phyloP scores from a whole-genome alignment of 53 echinoderm and acorn worm genomes.

The Glandiceps talaboti region DNA sequence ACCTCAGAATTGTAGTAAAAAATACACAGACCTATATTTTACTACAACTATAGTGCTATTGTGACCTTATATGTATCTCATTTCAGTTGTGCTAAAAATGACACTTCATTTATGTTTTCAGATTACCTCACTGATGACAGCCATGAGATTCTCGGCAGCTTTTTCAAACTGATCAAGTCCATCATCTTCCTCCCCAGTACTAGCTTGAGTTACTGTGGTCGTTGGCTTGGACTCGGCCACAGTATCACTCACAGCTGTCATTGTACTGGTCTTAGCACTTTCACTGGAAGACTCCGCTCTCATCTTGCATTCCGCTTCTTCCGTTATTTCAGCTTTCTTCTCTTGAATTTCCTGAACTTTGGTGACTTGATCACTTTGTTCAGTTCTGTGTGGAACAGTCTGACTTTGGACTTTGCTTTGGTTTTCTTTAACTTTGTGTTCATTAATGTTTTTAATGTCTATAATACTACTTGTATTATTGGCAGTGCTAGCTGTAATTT shows the following conservation, averaged over 20 bases:
- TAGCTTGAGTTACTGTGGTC: background rate
- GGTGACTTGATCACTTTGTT: background rate
- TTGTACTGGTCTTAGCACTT: background rate
- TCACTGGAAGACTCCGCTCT: background rate
- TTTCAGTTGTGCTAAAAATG: too few species aligned
- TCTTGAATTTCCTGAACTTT: background rate
- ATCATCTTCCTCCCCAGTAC: conserved; percentile 25
- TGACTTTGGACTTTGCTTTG: background rate
- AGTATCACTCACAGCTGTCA: background rate
- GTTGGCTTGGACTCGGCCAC: background rate
- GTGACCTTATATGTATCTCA: too few species aligned
- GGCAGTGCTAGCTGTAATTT: background rate
- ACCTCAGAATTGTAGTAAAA: too few species aligned
- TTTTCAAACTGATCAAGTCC: conserved; percentile 77
- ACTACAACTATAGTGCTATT: too few species aligned
- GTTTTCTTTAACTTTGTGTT: background rate
- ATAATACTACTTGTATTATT: background rate
- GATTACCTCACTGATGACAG: conserved; percentile 63
- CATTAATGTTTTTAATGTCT: background rate
- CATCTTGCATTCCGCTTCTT: background rate
- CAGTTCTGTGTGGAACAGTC: background rate
- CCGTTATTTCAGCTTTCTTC: background rate
- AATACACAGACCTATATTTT: too few species aligned
- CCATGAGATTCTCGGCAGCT: conserved; percentile 79
- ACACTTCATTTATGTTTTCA: too few species aligned